Conservation (phyloP, 2,888 invertebrate species). For the Drosophila neonasuta region DNA sequence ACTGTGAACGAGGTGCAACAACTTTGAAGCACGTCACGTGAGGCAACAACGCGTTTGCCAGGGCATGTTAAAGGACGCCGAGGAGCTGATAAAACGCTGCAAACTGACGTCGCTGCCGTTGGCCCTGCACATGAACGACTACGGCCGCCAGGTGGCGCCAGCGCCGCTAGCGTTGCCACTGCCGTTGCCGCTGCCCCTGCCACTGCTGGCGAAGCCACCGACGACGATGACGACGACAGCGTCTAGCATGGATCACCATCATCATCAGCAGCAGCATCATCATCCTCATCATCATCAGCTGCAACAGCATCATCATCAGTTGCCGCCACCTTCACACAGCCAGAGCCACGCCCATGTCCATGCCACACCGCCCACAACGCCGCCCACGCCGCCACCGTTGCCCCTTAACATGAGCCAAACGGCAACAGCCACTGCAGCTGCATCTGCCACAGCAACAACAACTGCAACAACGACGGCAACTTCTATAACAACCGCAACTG, state of each 20-base stretch:
- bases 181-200: slow-evolving; percentile 37
- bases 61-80: slow-evolving; percentile 81
- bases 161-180: slow-evolving; percentile 58
- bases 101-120: slow-evolving; percentile 66
- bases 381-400: slow-evolving; percentile 73
- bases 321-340: slow-evolving; percentile 36
- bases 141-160: slow-evolving; percentile 65
- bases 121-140: slow-evolving; percentile 71
- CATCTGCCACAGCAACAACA: slow-evolving; percentile 24
- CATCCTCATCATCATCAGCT: slow-evolving; percentile 5
- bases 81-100: slow-evolving; percentile 78
- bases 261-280: slow-evolving; percentile 29
- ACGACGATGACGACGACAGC: slow-evolving; percentile 12
- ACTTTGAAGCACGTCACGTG: slow-evolving; percentile 47
- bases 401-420: slow-evolving; percentile 69
- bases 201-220: slow-evolving; percentile 56
- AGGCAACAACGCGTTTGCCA: slow-evolving; percentile 20
- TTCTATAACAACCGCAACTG: slow-evolving; percentile 16
- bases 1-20: slow-evolving; percentile 38
- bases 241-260: slow-evolving; percentile 18
- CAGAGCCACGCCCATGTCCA: slow-evolving; percentile 24
- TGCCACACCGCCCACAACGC: slow-evolving; percentile 64
- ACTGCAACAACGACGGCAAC: slow-evolving; percentile 24
- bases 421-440: slow-evolving; percentile 26
- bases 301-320: slow-evolving; percentile 18